Conservation (phyloP, 2,888 invertebrate species). For the Tetragonula carbonaria region DNA sequence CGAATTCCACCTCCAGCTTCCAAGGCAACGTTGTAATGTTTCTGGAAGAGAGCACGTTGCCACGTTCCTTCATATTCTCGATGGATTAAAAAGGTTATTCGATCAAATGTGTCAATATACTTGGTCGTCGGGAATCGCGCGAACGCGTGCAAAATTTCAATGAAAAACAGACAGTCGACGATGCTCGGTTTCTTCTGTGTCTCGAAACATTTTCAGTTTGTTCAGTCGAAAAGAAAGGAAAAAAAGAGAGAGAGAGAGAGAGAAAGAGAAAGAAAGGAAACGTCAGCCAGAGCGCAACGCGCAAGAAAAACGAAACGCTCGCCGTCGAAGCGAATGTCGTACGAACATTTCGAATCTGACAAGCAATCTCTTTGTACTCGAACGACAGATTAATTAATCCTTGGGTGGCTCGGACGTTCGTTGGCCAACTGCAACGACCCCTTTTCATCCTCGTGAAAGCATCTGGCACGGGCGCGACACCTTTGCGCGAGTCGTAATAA, state of each 20-base stretch:
- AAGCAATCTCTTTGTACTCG: constrained; percentile 61
- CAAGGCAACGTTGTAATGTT: constrained; percentile 10
- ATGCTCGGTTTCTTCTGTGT: constrained; percentile 7
- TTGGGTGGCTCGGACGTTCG: constrained; percentile 50
- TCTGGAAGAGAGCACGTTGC: neutral
- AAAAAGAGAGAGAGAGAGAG: neutral
- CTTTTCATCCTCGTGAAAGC: constrained; percentile 47
- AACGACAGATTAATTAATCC: constrained; percentile 72
- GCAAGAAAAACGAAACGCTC: constrained; percentile 32
- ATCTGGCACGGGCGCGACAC: constrained; percentile 21
- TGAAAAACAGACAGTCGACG: neutral
- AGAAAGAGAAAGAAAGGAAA: neutral
- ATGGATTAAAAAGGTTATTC: neutral
- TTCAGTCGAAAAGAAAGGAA: neutral
- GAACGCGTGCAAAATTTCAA: neutral
- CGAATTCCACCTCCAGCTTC: constrained; percentile 37
- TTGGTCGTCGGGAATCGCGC: neutral
- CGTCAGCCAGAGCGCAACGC: constrained; percentile 16
- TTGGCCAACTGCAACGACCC: constrained; percentile 48
- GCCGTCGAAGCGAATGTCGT: constrained; percentile 32
- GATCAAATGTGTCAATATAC: neutral
- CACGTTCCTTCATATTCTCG: neutral
- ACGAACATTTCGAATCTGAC: constrained; percentile 56
- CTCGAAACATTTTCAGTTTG: neutral
- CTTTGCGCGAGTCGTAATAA: constrained; percentile 40